Base-by-base conservation (phyloP, 1,140 invertebrate species). In the Oscheius sp. region DNA sequence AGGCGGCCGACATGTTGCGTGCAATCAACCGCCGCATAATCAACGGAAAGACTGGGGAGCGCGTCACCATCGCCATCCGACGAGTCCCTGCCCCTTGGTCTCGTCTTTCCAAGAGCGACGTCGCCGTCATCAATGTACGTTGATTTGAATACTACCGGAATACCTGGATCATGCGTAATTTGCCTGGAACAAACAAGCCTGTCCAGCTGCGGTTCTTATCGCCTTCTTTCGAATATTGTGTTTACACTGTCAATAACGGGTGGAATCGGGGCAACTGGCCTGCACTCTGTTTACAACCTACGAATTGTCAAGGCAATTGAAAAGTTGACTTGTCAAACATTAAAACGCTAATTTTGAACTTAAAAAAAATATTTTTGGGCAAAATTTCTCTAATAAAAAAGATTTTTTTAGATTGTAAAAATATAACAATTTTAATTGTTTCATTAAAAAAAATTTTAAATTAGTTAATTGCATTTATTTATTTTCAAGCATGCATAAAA, bases 61-160 rank as follows among this genome's bases (percentile, higher is more conserved):
- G 61, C 18, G 36, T 63, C 31, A 18, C 35, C 15, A 32, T 63
- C 31, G 35, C 10, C 7, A 26, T 34, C 7, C 10, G 26, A 29
- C 31, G 61, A 42, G 15, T 13, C 18, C 32, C 61, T 13, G 61
- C 61, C 4, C 61, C 61, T 13, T 63, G 61, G 61, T 18, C 32
- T 10, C 32, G 36, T 34, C 1, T 63, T n/a, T 66, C 20, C n/a
- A 35, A 35, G n/a, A 55, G 74, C 15, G 71, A 74, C 38, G 31
- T 67, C 29, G 68, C 73, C 15, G 20, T 70, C 36, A 71, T 71
- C 65, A 71, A 71, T 68, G 68, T 71, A 32, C 23, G 65, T 23
- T 0, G 18, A 13, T 20, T 67, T 13, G 29, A 68, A 35, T n/a
- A 15, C 42, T 45, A 45, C n/a, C 15, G 42, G 42, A 0, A 23